A percentile compares a stretch with the other conserved stretches of the same genome.
phyloP scores from a whole-genome alignment of 2,888 invertebrate species.

The Eupithecia subumbrata region DNA sequence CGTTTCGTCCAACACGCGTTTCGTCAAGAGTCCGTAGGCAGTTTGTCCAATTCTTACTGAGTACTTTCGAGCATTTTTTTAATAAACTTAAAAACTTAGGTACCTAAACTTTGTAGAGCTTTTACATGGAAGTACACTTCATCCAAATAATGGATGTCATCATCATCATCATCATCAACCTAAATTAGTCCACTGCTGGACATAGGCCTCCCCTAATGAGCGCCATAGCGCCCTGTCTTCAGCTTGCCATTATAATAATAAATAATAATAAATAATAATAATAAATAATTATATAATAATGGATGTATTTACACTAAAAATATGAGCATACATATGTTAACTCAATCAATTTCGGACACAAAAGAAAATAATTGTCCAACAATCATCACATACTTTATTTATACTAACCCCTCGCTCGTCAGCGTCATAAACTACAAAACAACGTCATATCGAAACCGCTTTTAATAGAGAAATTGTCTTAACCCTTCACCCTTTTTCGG shows the following conservation, averaged over 20 bases:
- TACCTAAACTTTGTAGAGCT: background rate
- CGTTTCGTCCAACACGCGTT: no score
- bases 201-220: no score
- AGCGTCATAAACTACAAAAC: constrained; percentile 58
- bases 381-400: constrained; percentile 26
- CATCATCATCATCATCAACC: no score
- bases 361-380: constrained; percentile 8
- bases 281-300: no score
- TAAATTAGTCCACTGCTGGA: no score
- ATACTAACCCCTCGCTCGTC: constrained; percentile 28
- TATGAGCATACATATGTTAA: background rate
- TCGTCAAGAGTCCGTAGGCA: no score
- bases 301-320: background rate
- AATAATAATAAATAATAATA: no score
- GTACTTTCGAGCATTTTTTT: no score
- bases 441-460: constrained; percentile 72
- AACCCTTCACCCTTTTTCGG: constrained; percentile 80
- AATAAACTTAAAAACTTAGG: background rate
- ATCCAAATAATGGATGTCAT: background rate
- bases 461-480: constrained; percentile 69
- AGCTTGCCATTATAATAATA: no score
- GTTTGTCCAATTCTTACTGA: no score
- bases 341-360: constrained; percentile 9
- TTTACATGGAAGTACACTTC: background rate
- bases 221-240: no score